Conservation (phyloP, 2,888 invertebrate genomes). For the Tanytarsus gracilentus region DNA sequence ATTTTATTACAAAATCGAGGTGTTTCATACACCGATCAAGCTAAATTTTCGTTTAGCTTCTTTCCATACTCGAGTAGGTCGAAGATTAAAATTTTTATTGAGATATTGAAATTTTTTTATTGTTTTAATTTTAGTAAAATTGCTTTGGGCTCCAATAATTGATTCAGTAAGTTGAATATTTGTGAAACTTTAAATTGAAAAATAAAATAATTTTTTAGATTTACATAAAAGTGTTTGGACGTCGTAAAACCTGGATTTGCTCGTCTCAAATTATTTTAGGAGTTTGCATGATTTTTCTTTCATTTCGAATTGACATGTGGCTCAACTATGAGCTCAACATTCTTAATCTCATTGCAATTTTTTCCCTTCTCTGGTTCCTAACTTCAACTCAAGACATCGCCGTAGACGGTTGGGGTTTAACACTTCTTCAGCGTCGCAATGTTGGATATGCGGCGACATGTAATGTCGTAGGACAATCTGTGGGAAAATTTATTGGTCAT, state of each 20-base stretch:
- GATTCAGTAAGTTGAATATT: too few species aligned
- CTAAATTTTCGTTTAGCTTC: slow-evolving; percentile 32
- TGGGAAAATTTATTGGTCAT: too few species aligned
- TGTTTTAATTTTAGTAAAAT: too few species aligned
- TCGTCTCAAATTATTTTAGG: slow-evolving; percentile 90
- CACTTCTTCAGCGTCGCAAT: slow-evolving; percentile 95
- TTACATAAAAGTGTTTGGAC: slow-evolving; percentile 75
- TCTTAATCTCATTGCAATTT: slow-evolving; percentile 70
- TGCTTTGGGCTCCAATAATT: too few species aligned
- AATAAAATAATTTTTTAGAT: too few species aligned
- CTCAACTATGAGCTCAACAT: slow-evolving; percentile 69
- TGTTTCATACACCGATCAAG: slow-evolving; percentile 90
- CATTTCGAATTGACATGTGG: slow-evolving; percentile 64
- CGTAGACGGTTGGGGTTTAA: slow-evolving; percentile 99
- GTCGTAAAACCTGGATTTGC: slow-evolving; percentile 91
- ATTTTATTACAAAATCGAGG: slow-evolving; percentile 89
- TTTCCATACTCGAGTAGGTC: not conserved
- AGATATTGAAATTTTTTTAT: too few species aligned
- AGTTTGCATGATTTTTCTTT: slow-evolving; percentile 79
- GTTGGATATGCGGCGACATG: too few species aligned
- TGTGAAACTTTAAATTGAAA: too few species aligned
- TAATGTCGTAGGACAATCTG: too few species aligned
- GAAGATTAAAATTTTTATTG: too few species aligned
- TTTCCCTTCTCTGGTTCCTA: slow-evolving; percentile 87
- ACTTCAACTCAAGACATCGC: slow-evolving; percentile 99